Base-by-base conservation (phyloP, 2,113 vertebrate genomes). In the Myrmophylax atrothorax region DNA sequence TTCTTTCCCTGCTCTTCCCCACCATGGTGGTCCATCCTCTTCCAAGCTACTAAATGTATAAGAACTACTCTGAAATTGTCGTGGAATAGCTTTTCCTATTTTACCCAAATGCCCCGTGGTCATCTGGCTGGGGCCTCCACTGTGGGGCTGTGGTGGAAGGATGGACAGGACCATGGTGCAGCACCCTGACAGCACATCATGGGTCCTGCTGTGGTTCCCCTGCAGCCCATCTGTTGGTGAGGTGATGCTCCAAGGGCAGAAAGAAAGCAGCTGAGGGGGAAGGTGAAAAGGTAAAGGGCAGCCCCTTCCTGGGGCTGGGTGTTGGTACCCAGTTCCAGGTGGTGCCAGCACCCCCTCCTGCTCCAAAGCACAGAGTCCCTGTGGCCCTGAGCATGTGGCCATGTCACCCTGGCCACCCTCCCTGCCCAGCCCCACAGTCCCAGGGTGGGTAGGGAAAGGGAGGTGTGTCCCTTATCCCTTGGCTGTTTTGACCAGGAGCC, bases 1-100 rank as follows among this genome's bases (percentile, higher is more conserved):
- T 53, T 12, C 33, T 73, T 90, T 28, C 28, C 38, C 20, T 84
- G 46, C 42, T 62, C 46, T 46, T 64, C 72, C 56, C 25, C 4
- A 5, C 13, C 1, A 0, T 10, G 31, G 9, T 20, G 3, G 15
- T 59, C 38, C 10, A 5, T 42, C 47, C 47, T 84, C 28, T 53
- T 24, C 60, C 1, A 6, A 47, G 29, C 58, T 64, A 4, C 60
- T 74, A 6, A 18, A 23, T 3, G 10, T 19, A 14, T 58, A 73
- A 37, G 40, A 68, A 67, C 23, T 49, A 5, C n/a, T 55, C 49
- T 1, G 2, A 26, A 60, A 74, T 52, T n/a, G 9, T 20, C 22
- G 37, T 33, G 70, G 33, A 56, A 56, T 11, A 4, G 29, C 37
- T 85, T 50, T 40, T 25, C 29, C 23, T 64, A 6, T 59, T 58